Conservation (phyloP, 1,140 invertebrate species). For the Calosoma granatense region DNA sequence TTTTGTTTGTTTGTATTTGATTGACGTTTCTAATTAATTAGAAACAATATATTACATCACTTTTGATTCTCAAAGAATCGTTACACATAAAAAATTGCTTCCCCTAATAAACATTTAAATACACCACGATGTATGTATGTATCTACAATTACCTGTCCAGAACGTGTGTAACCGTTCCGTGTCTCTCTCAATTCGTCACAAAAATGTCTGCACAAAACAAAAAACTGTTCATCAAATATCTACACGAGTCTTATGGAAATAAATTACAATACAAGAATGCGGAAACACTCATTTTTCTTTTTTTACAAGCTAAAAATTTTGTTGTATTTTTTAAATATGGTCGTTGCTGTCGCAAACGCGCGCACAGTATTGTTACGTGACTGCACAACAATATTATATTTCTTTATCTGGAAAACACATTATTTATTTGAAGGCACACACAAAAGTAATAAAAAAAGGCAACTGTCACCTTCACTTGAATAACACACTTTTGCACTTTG, state of each 20-base stretch:
- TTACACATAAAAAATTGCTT: slow-evolving; percentile 37
- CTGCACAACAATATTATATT: too few species aligned
- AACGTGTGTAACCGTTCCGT: too few species aligned
- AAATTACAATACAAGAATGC: background rate
- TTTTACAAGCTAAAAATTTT: background rate
- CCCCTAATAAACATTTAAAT: slow-evolving; percentile 24
- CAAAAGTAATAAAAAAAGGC: background rate
- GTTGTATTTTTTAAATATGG: background rate
- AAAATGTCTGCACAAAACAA: too few species aligned
- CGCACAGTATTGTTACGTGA: background rate
- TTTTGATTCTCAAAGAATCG: slow-evolving; percentile 33
- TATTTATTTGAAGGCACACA: background rate
- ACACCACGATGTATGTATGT: slow-evolving; percentile 32
- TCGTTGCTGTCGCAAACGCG: background rate
- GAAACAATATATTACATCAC: slow-evolving; percentile 38
- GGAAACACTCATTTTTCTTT: background rate
- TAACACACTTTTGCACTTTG: background rate
- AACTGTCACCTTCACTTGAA: background rate
- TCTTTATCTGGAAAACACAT: too few species aligned
- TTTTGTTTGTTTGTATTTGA: slow-evolving; percentile 21
- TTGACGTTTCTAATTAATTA: slow-evolving; percentile 36
- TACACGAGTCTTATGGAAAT: background rate
- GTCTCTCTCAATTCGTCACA: background rate
- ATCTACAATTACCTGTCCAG: slow-evolving; percentile 30
- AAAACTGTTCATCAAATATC: background rate